Percentiles rank a stretch among this genome's conserved stretches.
Conservation (phyloP, 2,888 invertebrate genomes). For the Sclerodermus sp. region DNA sequence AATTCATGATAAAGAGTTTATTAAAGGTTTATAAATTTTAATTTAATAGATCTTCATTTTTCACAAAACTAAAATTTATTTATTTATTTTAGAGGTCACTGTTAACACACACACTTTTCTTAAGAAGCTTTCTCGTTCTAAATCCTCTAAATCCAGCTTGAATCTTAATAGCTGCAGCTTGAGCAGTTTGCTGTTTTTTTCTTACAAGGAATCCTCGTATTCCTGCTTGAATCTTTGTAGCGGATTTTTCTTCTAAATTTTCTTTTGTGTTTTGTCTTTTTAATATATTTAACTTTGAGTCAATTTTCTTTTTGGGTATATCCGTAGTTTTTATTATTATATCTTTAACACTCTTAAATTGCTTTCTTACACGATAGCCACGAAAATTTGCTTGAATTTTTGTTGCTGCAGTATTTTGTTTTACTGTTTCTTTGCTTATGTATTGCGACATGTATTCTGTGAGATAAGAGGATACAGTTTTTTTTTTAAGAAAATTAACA, state of each 20-base stretch:
- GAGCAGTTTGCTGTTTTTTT: slow-evolving; percentile 56
- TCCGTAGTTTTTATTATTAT: not conserved
- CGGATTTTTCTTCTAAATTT: slow-evolving; percentile 50
- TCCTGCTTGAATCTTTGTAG: slow-evolving; percentile 70
- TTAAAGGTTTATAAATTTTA: too few relatives aligned
- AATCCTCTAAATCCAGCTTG: slow-evolving; percentile 54
- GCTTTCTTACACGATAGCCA: slow-evolving; percentile 62
- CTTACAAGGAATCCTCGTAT: slow-evolving; percentile 70
- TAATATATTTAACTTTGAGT: slow-evolving; percentile 2
- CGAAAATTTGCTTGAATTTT: slow-evolving; percentile 64
- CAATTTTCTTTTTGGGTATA: too few relatives aligned
- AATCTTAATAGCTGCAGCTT: slow-evolving; percentile 50
- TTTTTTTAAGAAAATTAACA: too few relatives aligned
- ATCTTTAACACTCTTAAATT: slow-evolving; percentile 37
- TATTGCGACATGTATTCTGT: not conserved
- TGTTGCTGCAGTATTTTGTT: slow-evolving; percentile 57
- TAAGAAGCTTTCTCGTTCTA: slow-evolving; percentile 48
- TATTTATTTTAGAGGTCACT: too few relatives aligned
- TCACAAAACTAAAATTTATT: too few relatives aligned
- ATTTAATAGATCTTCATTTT: too few relatives aligned
- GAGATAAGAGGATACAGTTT: too few relatives aligned
- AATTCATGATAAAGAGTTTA: too few relatives aligned
- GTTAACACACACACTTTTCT: too few relatives aligned
- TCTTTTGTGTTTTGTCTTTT: slow-evolving; percentile 22
- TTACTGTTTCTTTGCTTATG: slow-evolving; percentile 28